Evolutionary conservation across 2,113 vertebrate genomes (phyloP), one percentile per base, ranked within the genome.

Genomic region (Pao palembangensis): DNA sequence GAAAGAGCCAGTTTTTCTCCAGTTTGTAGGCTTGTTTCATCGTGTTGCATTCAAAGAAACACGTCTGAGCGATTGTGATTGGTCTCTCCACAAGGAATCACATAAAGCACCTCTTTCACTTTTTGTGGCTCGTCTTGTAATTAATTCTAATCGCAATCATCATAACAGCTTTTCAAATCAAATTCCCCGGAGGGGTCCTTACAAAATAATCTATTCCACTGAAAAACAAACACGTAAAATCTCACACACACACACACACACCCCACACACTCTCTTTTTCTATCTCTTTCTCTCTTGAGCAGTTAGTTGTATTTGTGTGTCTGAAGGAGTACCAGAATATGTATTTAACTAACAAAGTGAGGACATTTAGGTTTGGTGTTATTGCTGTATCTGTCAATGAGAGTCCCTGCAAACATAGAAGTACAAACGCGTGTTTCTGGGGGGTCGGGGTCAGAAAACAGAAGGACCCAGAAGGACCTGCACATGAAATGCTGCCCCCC

Each of bases 141-240:
- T 88, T 85, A 85, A 90, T 87, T 83, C 73, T 78, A 83, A 88
- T 87, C 79, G 61, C 80, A 88, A 85, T 88, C 83, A 86, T 83
- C 74, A 55, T 85, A 83, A 85, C 85, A 86, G 87, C 81, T 86
- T 88, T 81, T 83, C 78, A 77, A 78, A 87, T 86, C 84, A 90
- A 87, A 90, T 82, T 81, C 81, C 85, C 88, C 76, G 73, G 76
- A 86, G 87, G 79, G 19, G 70, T 83, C 71, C 74, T 73, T 71
- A 80, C 78, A 81, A 84, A 86, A 85, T 86, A 76, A 88, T 85
- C 82, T 73, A 80, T 85, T 79, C 75, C 78, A 66, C 56, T 61
- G 59, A 79, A 86, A 85, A 84, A 88, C 82, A 85, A 87, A 86
- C 75, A 76, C 61, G 73, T 54, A 69, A 67, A 69, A 55, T 61